phyloP scores from a whole-genome alignment of 2,888 invertebrate genomes.

The Trissolcus japonicus region DNA sequence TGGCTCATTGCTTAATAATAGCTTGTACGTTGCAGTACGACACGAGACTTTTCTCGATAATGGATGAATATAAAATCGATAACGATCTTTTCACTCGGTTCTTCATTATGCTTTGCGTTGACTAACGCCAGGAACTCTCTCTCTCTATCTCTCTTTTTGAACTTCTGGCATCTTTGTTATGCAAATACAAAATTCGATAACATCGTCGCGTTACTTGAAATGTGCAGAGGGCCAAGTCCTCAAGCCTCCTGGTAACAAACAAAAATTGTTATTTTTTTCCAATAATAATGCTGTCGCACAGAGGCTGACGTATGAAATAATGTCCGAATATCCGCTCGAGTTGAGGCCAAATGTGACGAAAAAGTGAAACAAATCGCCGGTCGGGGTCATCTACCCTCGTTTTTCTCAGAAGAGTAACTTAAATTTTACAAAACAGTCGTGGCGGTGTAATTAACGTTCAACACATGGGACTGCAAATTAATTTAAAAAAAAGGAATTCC shows the following conservation, averaged over 20 bases:
- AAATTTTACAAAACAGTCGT: conserved; percentile 17
- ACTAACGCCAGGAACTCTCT: conserved; percentile 12
- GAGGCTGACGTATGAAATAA: background rate
- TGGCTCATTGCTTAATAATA: conserved; percentile 33
- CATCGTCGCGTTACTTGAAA: conserved; percentile 9
- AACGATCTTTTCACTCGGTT: conserved; percentile 25
- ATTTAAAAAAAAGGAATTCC: too few species aligned
- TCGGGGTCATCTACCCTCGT: conserved; percentile 27
- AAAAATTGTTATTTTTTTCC: background rate
- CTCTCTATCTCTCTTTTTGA: background rate
- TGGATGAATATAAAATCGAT: conserved; percentile 35
- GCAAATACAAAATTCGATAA: conserved; percentile 29
- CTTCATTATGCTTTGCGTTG: conserved; percentile 34
- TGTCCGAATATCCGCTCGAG: conserved; percentile 5
- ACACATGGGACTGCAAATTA: too few species aligned
- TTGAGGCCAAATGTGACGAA: conserved; percentile 21
- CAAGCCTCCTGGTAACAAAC: too few species aligned
- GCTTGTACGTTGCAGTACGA: conserved; percentile 1
- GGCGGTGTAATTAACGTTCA: too few species aligned
- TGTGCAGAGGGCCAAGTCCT: background rate
- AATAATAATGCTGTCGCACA: background rate
- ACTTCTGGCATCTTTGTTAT: conserved; percentile 30
- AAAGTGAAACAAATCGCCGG: conserved; percentile 25
- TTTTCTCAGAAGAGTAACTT: conserved; percentile 20
- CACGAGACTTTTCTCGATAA: conserved; percentile 18